These are phyloP conservation scores for Cebidichthys violaceus DNA, from an alignment of 2,113 vertebrate species.

Conservation along the genomic window DNA sequence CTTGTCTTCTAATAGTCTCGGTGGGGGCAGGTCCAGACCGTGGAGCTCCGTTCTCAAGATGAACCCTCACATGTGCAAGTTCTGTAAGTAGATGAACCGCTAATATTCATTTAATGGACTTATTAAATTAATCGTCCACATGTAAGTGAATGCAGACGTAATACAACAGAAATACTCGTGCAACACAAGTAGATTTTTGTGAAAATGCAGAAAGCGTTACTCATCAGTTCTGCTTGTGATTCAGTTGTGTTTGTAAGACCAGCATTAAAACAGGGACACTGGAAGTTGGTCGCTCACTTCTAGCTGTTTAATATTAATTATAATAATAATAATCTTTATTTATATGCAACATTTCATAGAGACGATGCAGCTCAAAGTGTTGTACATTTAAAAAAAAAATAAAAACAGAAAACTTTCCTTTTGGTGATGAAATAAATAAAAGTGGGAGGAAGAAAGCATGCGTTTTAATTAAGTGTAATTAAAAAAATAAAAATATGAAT, in stretches of 20 bases:
- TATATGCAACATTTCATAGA: too few species aligned
- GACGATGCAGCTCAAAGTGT: too few species aligned
- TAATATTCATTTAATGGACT: not conserved
- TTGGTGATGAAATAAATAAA: too few species aligned
- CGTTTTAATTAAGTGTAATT: too few species aligned
- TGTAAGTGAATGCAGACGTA: not conserved
- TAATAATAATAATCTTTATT: too few species aligned
- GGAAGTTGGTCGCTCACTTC: slow-evolving; percentile 7
- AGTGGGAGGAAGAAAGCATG: too few species aligned
- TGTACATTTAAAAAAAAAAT: too few species aligned
- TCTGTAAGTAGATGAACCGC: slow-evolving; percentile 60
- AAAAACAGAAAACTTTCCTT: too few species aligned
- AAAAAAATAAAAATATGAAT: too few species aligned
- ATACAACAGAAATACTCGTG: not conserved
- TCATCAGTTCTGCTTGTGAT: not conserved
- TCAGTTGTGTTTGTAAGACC: not conserved
- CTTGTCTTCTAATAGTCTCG: slow-evolving; percentile 30
- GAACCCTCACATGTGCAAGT: slow-evolving; percentile 70
- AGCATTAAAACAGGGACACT: not conserved
- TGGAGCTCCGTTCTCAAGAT: slow-evolving; percentile 55
- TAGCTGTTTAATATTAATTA: too few species aligned
- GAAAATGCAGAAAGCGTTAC: not conserved
- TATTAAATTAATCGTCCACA: not conserved
- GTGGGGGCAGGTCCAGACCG: slow-evolving; percentile 17
- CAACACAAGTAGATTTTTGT: not conserved